Percentiles rank a stretch among this genome's conserved stretches.
Conservation (phyloP, 2,888 invertebrate genomes). For the Schrankia costaestrigalis region DNA sequence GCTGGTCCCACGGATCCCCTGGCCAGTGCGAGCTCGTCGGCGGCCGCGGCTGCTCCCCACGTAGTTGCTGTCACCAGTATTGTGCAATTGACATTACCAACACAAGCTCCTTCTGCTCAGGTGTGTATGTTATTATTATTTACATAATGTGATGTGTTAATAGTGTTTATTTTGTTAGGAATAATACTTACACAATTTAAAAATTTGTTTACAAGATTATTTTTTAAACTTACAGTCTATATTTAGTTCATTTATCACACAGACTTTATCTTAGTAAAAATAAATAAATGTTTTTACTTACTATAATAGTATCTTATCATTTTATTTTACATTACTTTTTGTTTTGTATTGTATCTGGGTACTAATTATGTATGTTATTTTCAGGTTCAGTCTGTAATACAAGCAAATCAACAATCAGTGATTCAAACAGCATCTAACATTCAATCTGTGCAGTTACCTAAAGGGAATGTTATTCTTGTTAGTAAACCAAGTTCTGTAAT, state of each 20-base stretch:
- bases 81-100: slow-evolving; percentile 91
- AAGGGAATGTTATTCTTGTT: slow-evolving; percentile 93
- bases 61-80: slow-evolving; percentile 85
- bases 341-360: not conserved
- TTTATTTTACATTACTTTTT: not conserved
- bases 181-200: slow-evolving; percentile 11
- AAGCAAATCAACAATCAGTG: slow-evolving; percentile 96
- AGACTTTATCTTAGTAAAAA: not conserved
- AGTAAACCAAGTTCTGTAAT: slow-evolving; percentile 96
- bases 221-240: too few relatives aligned
- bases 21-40: slow-evolving; percentile 54
- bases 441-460: slow-evolving; percentile 90
- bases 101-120: slow-evolving; percentile 84
- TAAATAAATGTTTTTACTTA: not conserved
- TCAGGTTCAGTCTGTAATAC: slow-evolving; percentile 96
- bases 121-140: slow-evolving; percentile 62
- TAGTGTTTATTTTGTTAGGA: slow-evolving; percentile 16
- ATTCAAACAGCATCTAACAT: slow-evolving; percentile 95
- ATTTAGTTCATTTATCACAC: not conserved
- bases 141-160: slow-evolving; percentile 13
- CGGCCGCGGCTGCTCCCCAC: slow-evolving; percentile 54
- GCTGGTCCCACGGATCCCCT: slow-evolving; percentile 64
- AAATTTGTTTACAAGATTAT: slow-evolving; percentile 11
- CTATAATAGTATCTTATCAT: not conserved
- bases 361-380: slow-evolving; percentile 38